Conservation (phyloP, 2,888 invertebrate genomes). For the Rhamnusium bicolor region DNA sequence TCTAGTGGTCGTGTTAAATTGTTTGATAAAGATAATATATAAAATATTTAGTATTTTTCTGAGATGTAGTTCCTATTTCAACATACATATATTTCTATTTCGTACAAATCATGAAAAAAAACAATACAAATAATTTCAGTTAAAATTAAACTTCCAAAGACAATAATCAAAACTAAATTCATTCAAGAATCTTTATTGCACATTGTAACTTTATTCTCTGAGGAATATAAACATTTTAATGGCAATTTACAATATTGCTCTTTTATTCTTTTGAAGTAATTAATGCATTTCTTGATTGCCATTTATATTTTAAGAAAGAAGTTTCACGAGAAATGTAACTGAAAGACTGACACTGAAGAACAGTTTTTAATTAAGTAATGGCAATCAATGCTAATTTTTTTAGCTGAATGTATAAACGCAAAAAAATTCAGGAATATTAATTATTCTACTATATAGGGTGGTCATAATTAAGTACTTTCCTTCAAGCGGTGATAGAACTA, state of each 20-base stretch:
- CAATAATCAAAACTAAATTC: not conserved
- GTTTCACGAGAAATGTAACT: not conserved
- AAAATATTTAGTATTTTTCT: no score
- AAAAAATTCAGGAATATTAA: no score
- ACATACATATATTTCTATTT: no score
- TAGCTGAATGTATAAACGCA: no score
- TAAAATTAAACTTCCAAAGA: not conserved
- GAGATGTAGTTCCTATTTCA: no score
- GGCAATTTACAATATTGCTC: not conserved
- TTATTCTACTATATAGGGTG: no score
- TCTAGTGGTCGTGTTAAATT: no score
- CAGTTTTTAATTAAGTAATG: constrained; percentile 4
- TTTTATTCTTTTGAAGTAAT: not conserved
- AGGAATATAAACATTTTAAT: not conserved
- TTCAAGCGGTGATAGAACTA: no score
- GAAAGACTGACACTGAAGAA: not conserved
- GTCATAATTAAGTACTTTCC: no score
- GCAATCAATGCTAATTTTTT: not conserved
- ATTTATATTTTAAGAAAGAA: not conserved
- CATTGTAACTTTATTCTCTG: not conserved
- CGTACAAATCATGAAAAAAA: no score
- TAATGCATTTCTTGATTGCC: constrained; percentile 12
- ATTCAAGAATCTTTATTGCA: not conserved
- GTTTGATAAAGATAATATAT: no score
- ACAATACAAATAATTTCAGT: not conserved